Percentiles rank a stretch among this genome's conserved stretches.
These are phyloP conservation scores for Corvus hawaiiensis DNA, from an alignment of 2,113 vertebrate genomes.

Conservation along the genomic window DNA sequence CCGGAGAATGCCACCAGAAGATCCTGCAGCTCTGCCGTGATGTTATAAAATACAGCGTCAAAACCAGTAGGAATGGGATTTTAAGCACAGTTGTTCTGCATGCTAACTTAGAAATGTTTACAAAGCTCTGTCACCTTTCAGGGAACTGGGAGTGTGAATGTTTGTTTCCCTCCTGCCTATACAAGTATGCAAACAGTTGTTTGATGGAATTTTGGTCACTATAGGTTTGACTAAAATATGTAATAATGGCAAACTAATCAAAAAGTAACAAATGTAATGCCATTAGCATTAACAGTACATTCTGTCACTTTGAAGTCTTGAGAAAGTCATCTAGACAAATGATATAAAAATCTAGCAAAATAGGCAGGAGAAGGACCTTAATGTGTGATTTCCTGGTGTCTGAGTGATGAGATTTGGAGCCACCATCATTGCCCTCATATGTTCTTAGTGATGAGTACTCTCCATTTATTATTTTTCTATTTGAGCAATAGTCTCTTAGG, in stretches of 20 bases:
- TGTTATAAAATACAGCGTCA: conserved; percentile 83
- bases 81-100: neutral
- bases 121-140: neutral
- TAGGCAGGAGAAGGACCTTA: neutral
- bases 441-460: neutral
- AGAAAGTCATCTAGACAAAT: neutral
- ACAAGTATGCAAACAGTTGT: neutral
- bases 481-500: neutral
- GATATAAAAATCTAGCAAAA: neutral
- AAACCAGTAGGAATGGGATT: conserved; percentile 75
- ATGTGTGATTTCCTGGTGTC: neutral
- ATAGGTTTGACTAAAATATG: neutral
- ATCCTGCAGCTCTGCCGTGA: conserved; percentile 79
- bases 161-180: neutral
- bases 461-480: neutral
- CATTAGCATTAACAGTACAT: neutral
- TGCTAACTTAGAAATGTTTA: neutral
- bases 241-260: neutral
- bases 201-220: neutral
- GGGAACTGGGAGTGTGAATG: neutral
- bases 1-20: conserved; percentile 73
- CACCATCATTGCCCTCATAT: neutral
- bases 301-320: neutral
- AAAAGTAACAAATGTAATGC: neutral
- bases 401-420: neutral